Evolutionary conservation across 2,797 vertebrate species (phyloP).

Genomic region (Sarcophilus harrisii): DNA sequence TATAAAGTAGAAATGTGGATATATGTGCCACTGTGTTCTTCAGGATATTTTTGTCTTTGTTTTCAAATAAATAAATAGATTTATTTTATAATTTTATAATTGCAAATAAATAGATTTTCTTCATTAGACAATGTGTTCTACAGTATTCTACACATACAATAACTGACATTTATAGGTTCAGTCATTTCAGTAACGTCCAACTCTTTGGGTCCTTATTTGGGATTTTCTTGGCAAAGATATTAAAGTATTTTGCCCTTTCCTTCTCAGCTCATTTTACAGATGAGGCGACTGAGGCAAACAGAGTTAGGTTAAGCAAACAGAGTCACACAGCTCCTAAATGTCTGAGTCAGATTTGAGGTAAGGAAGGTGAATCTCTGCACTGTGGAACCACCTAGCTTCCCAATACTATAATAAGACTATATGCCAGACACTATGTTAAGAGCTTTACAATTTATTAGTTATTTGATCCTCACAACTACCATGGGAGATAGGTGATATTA

Average conservation of each 20-base stretch:
- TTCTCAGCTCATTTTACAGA: not conserved
- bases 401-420: not conserved
- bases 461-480: not conserved
- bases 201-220: not conserved
- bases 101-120: too few relatives aligned
- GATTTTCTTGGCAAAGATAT: not conserved
- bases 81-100: too few relatives aligned
- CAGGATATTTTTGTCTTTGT: slow-evolving; percentile 32
- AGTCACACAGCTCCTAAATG: not conserved
- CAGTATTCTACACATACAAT: not conserved
- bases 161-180: not conserved
- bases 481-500: not conserved
- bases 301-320: too few relatives aligned
- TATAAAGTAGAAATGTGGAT: slow-evolving; percentile 61
- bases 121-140: too few relatives aligned
- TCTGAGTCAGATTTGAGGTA: not conserved
- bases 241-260: not conserved
- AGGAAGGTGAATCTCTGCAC: not conserved
- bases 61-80: not conserved
- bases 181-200: not conserved
- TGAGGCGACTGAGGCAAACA: not conserved
- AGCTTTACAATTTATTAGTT: not conserved
- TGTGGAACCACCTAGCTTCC: not conserved
- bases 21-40: slow-evolving; percentile 73
- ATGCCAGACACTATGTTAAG: not conserved